Base-by-base conservation (phyloP, 2,113 vertebrate genomes). In the Callopanchax toddi region DNA sequence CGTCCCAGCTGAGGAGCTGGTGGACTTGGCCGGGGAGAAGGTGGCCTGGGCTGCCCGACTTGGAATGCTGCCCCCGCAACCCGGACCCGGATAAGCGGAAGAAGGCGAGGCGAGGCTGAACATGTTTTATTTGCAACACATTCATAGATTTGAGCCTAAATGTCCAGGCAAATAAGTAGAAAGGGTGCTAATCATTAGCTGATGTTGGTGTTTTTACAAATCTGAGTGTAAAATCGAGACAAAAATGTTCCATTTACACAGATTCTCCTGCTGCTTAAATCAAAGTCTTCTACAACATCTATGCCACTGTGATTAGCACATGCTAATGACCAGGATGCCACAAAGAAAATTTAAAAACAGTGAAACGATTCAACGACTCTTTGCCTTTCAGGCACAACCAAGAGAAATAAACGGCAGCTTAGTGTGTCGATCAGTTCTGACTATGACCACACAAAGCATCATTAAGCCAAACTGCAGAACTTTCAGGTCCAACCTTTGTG, bases 241-340 rank as follows among this genome's bases (percentile, higher is more conserved):
- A 32, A 32, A 32, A 32, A 1, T 32, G 10, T 4, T 4, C 6
- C 6, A 32, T 32, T 32, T 7, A 12, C 43, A 11, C 34, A 13
- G 5, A 20, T 4, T 39, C 63, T 54, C 48, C 36, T n/a, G 22
- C 49, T 48, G 36, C 62, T 60, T 44, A 32, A 45, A 53, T 46
- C 49, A 66, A 23, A 59, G 42, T 29, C 40, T 17, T 11, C 64
- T 20, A 67, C 29, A 26, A 50, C 59, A 66, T 78, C 22, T 18
- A 6, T 3, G 25, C 4, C 8, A n/a, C 13, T 58, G 18, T 4
- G 45, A 15, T 17, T 12, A 46, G 53, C 26, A 50, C 15, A 1
- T 17, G 25, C 2, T 4, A 0, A 40, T 8, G 4, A 43, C n/a
- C 26, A 11, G 5, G 15, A 37, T 0, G 18, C 25, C 5, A 18